Evolutionary conservation across 1,140 invertebrate species (phyloP), one percentile per base, ranked within the genome.

Genomic region (Ceratina japonica): DNA sequence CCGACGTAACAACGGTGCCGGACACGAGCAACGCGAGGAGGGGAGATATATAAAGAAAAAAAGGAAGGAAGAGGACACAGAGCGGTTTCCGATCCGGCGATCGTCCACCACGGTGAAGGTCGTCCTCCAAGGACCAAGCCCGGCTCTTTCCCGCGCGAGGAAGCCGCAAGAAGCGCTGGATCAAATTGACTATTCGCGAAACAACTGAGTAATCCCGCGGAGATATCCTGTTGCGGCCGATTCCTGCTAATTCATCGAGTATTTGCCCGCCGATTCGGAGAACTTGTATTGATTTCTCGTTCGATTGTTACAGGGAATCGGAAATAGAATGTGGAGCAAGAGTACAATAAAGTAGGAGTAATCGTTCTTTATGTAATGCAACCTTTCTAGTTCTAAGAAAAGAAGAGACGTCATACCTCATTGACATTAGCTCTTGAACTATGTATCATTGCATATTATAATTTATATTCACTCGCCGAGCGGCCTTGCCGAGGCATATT

Each of bases 1-100:
- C n/a, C 72, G 54, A 81, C 74, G 79, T 83, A 80, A 77, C 78
- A 81, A 80, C 66, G 81, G 79, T 70, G 83, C 62, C 56, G 75
- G 69, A 79, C 77, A 75, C 62, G 68, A 73, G 58, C 56, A 68
- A 75, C 65, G 79, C 64, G 70, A 61, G 58, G 52, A 31, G 59
- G 61, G 18, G 20, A 37, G 66, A 71, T 16, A 58, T n/a, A 76
- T 82, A 81, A 72, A 81, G 15, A 79, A 86, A 82, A 72, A 83
- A 76, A 3, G 37, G 18, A 37, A 69, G 54, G 72, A 80, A 79
- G 61, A 78, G 27, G 72, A 49, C 79, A 80, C 37, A 7, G 37
- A 37, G 37, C 51, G 73, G 69, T 80, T 52, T 49, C 73, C 74
- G 78, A 74, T 63, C 68, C 68, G n/a, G 68, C 81, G 63, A 80